phyloP scores from a whole-genome alignment of 2,113 vertebrate genomes.

The Euleptes europaea region DNA sequence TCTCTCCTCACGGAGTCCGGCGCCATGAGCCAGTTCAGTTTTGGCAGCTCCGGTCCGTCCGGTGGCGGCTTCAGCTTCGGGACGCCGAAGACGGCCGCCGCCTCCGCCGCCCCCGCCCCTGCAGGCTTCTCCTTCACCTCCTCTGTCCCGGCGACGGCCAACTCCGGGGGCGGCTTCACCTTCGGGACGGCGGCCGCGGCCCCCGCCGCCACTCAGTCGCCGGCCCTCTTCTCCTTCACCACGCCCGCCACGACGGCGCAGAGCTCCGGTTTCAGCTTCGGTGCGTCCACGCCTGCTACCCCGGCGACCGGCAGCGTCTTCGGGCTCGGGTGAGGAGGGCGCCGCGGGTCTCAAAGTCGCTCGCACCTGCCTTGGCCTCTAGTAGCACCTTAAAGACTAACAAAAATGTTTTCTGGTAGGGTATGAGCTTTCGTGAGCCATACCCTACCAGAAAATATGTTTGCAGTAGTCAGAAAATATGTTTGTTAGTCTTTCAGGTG shows the following conservation, averaged over 20 bases:
- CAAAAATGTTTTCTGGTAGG: too few species aligned
- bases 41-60: conserved; percentile 69
- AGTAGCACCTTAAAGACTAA: too few species aligned
- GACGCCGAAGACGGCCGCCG: conserved; percentile 68
- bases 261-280: conserved; percentile 80
- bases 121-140: conserved; percentile 74
- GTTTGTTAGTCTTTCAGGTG: too few species aligned
- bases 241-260: conserved; percentile 56
- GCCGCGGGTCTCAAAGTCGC: not conserved
- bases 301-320: conserved; percentile 64
- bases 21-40: conserved; percentile 85
- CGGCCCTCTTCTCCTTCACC: conserved; percentile 71
- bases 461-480: too few species aligned
- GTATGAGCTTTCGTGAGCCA: too few species aligned
- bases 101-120: conserved; percentile 40
- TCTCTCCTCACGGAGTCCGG: too few species aligned
- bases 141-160: not conserved
- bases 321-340: conserved; percentile 75
- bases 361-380: too few species aligned
- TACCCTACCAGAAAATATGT: too few species aligned
- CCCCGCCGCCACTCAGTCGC: conserved; percentile 49
- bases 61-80: conserved; percentile 80
- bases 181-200: conserved; percentile 70
- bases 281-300: conserved; percentile 42
- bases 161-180: conserved; percentile 65